Base-by-base conservation (phyloP, 2,888 invertebrate species). In the Agrypnus murinus region DNA sequence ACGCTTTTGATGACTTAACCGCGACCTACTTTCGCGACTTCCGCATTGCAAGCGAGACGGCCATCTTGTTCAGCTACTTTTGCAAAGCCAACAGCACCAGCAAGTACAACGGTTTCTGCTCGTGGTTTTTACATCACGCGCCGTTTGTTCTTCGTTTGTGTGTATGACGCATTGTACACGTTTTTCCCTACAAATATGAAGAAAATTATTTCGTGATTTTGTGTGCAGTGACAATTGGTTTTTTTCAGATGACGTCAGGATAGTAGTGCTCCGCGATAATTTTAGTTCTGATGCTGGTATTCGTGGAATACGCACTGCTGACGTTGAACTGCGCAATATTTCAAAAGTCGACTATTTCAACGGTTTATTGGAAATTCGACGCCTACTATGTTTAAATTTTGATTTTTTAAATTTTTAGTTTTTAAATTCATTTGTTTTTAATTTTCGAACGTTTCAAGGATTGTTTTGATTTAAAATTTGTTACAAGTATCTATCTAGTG, bases 11-110 rank as follows among this genome's bases (percentile, higher is more conserved):
- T 17, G 40, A 58, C 15, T 34, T 57, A 38, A 40, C 25, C 38
- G 59, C 79, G 79, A 79, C 79, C 79, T 75, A 79, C 75, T 77
- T 79, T 78, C 74, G 74, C 75, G 75, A 78, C 79, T 79, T 80
- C 79, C 79, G 78, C 78, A 79, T 79, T 80, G 78, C 77, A 64
- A 74, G 63, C 69, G 60, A 60, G 43, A 59, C 79, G 74, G 79
- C 79, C 79, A 79, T 79, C 77, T 79, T 79, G 79, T 77, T 74
- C 71, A 71, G 57, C 67, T 60, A 63, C 55, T 65, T 65, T 62
- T 53, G 32, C 19, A 17, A 36, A 57, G 55, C n/a, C n/a, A n/a
- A n/a, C 65, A 66, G 68, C 63, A 68, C 64, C n/a, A n/a, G n/a
- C n/a, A n/a, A n/a, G 69, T 57, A 59, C 72, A 74, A 73, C 73